phyloP scores from a whole-genome alignment of 2,113 vertebrate species.

The Malaclemys terrapin region DNA sequence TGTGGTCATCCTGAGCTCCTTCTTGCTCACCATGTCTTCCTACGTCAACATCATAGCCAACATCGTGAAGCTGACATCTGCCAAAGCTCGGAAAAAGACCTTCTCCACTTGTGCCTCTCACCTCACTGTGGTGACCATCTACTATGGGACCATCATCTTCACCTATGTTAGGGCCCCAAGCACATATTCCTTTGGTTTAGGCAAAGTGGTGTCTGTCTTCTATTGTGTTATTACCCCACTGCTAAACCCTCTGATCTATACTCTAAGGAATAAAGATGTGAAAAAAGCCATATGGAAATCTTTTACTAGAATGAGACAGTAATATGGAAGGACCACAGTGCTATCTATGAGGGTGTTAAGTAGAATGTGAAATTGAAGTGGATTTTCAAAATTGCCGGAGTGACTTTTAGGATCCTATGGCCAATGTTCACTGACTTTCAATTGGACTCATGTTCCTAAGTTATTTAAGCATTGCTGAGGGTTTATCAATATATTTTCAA shows the following conservation, averaged over 20 bases:
- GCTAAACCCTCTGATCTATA: slow-evolving; percentile 51
- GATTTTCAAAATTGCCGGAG: not conserved
- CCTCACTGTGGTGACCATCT: slow-evolving; percentile 44
- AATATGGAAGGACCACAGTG: not conserved
- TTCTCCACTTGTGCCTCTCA: slow-evolving; percentile 53
- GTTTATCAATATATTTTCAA: too few species aligned
- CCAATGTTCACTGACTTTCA: too few species aligned
- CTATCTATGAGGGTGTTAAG: not conserved
- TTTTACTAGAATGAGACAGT: not conserved
- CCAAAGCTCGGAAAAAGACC: slow-evolving; percentile 4
- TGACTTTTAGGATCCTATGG: too few species aligned
- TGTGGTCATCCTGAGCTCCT: slow-evolving; percentile 40
- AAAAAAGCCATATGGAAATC: slow-evolving; percentile 33
- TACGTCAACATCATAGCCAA: slow-evolving; percentile 28
- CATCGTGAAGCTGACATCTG: slow-evolving; percentile 26
- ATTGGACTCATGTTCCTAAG: too few species aligned
- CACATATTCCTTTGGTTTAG: slow-evolving; percentile 37
- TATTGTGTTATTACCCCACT: slow-evolving; percentile 41
- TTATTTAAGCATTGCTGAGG: too few species aligned
- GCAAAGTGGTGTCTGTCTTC: slow-evolving; percentile 45
- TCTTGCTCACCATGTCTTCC: slow-evolving; percentile 29
- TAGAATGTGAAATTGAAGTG: too few species aligned
- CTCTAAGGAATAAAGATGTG: slow-evolving; percentile 47
- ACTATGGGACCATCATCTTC: slow-evolving; percentile 58
- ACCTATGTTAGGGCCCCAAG: slow-evolving; percentile 20